phyloP scores from a whole-genome alignment of 2,113 vertebrate genomes.

The Gopherus flavomarginatus region DNA sequence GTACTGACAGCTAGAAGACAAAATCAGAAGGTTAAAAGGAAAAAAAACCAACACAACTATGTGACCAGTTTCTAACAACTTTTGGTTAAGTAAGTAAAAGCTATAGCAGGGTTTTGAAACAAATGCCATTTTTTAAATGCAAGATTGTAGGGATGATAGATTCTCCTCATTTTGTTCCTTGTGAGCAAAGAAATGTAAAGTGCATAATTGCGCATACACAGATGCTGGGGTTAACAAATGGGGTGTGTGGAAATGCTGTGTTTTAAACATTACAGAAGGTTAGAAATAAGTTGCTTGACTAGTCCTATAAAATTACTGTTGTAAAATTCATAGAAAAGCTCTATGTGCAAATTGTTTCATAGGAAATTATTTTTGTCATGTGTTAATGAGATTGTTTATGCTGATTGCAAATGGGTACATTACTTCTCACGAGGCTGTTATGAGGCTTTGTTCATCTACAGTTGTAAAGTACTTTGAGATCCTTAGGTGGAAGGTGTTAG shows the following conservation, averaged over 20 bases:
- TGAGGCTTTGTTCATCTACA: background rate
- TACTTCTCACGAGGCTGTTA: background rate
- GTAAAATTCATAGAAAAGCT: background rate
- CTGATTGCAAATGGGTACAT: background rate
- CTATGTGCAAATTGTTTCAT: background rate
- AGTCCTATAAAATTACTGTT: background rate
- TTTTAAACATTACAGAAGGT: background rate
- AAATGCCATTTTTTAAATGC: background rate
- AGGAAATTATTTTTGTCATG: background rate
- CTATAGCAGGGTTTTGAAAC: background rate
- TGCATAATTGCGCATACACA: background rate
- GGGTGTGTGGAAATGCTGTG: background rate
- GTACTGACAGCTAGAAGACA: constrained; percentile 15
- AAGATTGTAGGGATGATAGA: background rate
- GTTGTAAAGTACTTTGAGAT: background rate
- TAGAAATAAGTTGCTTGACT: background rate
- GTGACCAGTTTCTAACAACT: background rate
- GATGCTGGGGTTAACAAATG: background rate
- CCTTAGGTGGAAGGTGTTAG: background rate
- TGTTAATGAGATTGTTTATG: background rate
- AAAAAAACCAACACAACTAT: background rate
- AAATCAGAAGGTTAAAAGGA: constrained; percentile 31
- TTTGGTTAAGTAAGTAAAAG: background rate
- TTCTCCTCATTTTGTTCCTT: constrained; percentile 17
- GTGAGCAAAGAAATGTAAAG: constrained; percentile 3